Base-by-base conservation (phyloP, 2,797 vertebrate genomes). In the Lophius americanus region DNA sequence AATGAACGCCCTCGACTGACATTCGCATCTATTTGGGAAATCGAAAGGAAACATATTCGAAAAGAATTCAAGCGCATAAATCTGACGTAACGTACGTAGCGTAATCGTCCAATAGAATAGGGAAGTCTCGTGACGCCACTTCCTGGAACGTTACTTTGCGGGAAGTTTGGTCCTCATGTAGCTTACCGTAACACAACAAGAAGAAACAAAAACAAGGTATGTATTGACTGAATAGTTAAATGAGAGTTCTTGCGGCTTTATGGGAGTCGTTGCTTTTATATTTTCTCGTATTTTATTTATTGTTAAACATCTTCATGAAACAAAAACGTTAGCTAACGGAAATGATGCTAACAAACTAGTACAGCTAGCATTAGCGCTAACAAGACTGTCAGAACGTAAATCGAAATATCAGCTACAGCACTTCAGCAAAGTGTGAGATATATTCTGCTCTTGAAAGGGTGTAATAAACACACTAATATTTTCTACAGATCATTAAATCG, bases 121-220 rank as follows among this genome's bases (percentile, higher is more conserved):
- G 37, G 9, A 6, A 6, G 8, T 6, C 1, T 4, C 7, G 32
- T 67, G 64, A 80, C 83, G 77, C 23, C 51, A 64, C 66, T 85
- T 85, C 81, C 79, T 68, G 69, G 10, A 62, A 44, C 43, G 62
- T 49, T 46, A 84, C 77, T 92, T 87, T 93, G 93, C 91, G 92
- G 89, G 91, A 92, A 92, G 76, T 93, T 92, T 81, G 70, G 60
- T 87, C 58, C 5, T 38, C 7, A 3, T 1, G 9, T 48, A 37
- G 53, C 63, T 75, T 36, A 54, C 42, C 1, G 1, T 13, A 23
- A 32, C 3, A 32, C 46, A 14, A 3, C 52, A 5, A 23, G 2
- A 41, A 72, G 57, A 41, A 13, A 37, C 60, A 7, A 47, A 9
- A 36, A 9, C 1, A 64, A 46, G 83, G 89, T 90, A 37, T 55